phyloP scores from a whole-genome alignment of 92 coral and sea anemone genomes.

The Plumapathes pennacea region DNA sequence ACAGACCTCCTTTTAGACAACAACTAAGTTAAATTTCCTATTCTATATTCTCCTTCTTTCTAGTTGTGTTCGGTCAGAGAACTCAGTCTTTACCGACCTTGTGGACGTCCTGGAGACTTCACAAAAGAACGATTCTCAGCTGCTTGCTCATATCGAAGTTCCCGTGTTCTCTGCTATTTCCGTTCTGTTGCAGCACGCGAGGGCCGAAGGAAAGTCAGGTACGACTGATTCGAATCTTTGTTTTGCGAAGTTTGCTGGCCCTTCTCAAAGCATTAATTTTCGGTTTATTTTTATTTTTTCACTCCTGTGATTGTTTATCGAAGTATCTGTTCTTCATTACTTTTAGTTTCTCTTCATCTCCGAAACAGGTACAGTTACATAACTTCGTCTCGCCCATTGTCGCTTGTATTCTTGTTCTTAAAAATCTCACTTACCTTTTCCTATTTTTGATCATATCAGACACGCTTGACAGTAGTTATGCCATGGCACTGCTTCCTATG shows the following conservation, averaged over 20 bases:
- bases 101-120: conserved; percentile 83
- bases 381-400: too few species aligned
- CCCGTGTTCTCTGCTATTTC: conserved; percentile 86
- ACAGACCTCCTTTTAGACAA: too few species aligned
- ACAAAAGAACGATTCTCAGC: conserved; percentile 71
- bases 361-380: too few species aligned
- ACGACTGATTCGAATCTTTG: too few species aligned
- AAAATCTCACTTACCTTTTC: neutral
- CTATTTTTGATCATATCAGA: conserved; percentile 17
- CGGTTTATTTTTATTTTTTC: too few species aligned
- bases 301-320: too few species aligned
- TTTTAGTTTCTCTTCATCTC: too few species aligned
- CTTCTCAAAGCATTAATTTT: neutral
- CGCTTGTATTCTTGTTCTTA: too few species aligned
- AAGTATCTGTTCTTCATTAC: too few species aligned
- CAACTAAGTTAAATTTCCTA: too few species aligned
- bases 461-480: conserved; percentile 67
- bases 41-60: conserved; percentile 1
- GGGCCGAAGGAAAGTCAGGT: conserved; percentile 71
- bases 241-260: too few species aligned
- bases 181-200: conserved; percentile 77
- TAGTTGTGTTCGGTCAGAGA: conserved; percentile 58
- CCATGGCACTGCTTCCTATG: conserved; percentile 77
- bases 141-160: conserved; percentile 72
- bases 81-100: conserved; percentile 52